phyloP scores from a whole-genome alignment of 2,888 invertebrate genomes.

The Pycnomerus fuliginosus region DNA sequence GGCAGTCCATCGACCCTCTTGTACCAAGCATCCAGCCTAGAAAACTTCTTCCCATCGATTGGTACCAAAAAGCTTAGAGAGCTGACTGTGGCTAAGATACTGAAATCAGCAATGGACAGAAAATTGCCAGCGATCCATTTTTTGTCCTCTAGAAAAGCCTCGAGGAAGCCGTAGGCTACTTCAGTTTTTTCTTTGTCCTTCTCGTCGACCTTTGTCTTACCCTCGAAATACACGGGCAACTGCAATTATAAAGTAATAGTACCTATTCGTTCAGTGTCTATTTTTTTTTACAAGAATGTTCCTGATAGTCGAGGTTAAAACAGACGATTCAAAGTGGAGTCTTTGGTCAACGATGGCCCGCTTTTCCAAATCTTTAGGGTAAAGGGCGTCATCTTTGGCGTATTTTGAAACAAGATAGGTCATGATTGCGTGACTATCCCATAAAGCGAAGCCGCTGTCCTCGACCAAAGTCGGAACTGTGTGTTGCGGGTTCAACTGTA shows the following conservation, averaged over 20 bases:
- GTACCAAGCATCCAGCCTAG: conserved; percentile 16
- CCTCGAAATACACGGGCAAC: no score
- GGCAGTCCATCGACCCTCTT: conserved; percentile 14
- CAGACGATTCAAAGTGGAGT: conserved; percentile 46
- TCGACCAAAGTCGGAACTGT: conserved; percentile 58
- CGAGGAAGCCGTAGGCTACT: conserved; percentile 7
- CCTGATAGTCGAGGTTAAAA: no score
- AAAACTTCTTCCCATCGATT: conserved; percentile 4
- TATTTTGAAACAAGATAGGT: conserved; percentile 56
- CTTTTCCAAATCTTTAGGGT: conserved; percentile 54
- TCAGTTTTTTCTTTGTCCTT: no score
- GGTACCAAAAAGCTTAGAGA: conserved; percentile 13
- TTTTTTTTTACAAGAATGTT: no score
- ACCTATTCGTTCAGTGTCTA: no score
- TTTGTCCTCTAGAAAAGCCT: conserved; percentile 11
- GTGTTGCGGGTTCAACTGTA: conserved; percentile 50
- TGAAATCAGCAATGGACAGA: conserved; percentile 24
- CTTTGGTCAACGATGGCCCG: conserved; percentile 56
- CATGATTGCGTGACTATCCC: conserved; percentile 54
- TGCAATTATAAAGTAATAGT: no score
- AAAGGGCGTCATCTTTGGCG: conserved; percentile 54
- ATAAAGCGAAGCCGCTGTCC: conserved; percentile 54
- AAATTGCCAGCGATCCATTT: conserved; percentile 19
- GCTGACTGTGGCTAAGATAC: conserved; percentile 15
- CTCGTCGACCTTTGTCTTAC: no score